phyloP scores from a whole-genome alignment of 2,888 invertebrate species.

The Aspidapion aeneum region DNA sequence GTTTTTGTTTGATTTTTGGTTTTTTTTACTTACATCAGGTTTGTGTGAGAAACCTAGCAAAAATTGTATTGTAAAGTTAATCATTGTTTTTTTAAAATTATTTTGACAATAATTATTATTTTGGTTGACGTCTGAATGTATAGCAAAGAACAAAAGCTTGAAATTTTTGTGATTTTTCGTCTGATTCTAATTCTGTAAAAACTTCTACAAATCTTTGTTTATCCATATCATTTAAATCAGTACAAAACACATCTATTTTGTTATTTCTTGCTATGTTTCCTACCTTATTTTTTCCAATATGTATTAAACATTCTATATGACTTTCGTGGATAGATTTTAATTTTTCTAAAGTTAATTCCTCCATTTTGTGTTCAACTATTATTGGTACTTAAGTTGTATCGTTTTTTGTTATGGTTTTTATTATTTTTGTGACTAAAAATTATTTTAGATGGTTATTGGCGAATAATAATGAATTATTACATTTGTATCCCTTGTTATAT shows the following conservation, averaged over 20 bases:
- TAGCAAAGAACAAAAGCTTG: too few species aligned
- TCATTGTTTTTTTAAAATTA: neutral
- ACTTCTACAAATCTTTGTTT: neutral
- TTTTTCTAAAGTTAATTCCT: slow-evolving; percentile 25
- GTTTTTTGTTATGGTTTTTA: slow-evolving; percentile 27
- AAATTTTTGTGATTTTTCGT: too few species aligned
- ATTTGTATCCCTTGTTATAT: too few species aligned
- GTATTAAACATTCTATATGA: slow-evolving; percentile 23
- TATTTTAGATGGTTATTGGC: neutral
- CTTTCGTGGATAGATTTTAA: slow-evolving; percentile 10
- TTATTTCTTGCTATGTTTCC: slow-evolving; percentile 11
- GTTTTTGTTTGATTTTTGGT: neutral
- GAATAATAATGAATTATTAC: too few species aligned
- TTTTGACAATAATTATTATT: too few species aligned
- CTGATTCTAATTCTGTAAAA: neutral
- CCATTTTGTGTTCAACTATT: slow-evolving; percentile 29
- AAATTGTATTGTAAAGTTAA: neutral
- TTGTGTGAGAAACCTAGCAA: neutral
- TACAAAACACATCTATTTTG: neutral
- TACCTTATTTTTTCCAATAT: slow-evolving; percentile 22
- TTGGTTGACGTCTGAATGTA: too few species aligned
- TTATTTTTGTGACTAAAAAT: slow-evolving; percentile 12
- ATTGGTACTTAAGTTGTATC: slow-evolving; percentile 31
- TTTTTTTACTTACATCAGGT: neutral
- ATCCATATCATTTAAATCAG: slow-evolving; percentile 11